Percentiles rank a stretch among this genome's conserved stretches.
These are phyloP conservation scores for Vireo griseus DNA, from an alignment of 2,797 vertebrate species.

Conservation along the genomic window DNA sequence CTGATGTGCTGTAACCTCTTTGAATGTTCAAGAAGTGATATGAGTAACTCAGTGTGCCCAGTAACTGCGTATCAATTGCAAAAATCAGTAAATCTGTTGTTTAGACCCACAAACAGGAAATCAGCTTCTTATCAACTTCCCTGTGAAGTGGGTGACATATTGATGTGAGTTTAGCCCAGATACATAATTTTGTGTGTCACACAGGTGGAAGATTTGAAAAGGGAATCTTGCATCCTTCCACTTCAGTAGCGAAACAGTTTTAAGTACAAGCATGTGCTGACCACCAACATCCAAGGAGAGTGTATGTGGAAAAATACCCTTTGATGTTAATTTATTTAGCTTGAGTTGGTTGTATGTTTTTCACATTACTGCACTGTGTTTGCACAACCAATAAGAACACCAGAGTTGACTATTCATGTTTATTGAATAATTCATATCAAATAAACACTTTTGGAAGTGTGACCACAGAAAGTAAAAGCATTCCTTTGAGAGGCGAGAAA, in stretches of 20 bases:
- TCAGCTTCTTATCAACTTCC: neutral
- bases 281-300: neutral
- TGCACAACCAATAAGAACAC: neutral
- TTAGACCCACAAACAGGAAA: neutral
- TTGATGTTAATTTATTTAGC: neutral
- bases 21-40: neutral
- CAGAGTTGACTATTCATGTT: constrained; percentile 4
- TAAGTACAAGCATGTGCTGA: neutral
- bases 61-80: neutral
- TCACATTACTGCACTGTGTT: neutral
- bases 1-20: neutral
- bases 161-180: neutral
- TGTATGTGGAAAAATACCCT: neutral
- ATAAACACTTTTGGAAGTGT: neutral
- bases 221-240: neutral
- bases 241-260: neutral
- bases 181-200: constrained; percentile 9
- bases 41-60: neutral
- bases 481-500: neutral
- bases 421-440: constrained; percentile 9
- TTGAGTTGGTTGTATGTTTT: neutral
- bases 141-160: neutral
- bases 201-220: neutral
- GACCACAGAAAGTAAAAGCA: neutral
- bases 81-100: neutral